These are phyloP conservation scores for Odontamblyopus lacepedii DNA, from an alignment of 2,797 vertebrate species.

Conservation along the genomic window DNA sequence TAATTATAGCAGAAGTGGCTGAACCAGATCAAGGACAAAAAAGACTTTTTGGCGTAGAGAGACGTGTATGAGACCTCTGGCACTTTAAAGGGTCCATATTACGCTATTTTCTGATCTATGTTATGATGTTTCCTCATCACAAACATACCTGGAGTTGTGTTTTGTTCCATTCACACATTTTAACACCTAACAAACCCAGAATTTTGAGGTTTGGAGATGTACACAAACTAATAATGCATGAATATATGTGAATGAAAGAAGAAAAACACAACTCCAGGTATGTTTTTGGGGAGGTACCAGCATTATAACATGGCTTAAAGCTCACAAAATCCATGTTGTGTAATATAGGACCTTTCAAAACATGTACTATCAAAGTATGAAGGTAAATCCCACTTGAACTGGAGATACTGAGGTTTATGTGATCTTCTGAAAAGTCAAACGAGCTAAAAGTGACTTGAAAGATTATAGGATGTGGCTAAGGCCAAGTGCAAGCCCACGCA, in stretches of 20 bases:
- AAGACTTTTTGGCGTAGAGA: slow-evolving; percentile 46
- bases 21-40: slow-evolving; percentile 71
- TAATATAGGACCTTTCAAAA: slow-evolving; percentile 29
- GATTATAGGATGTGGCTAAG: slow-evolving; percentile 40
- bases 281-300: no score
- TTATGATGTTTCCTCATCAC: no score
- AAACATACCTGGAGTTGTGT: no score
- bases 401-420: neutral
- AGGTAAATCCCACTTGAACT: slow-evolving; percentile 5
- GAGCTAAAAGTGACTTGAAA: slow-evolving; percentile 38
- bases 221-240: no score
- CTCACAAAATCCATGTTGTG: no score
- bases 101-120: no score
- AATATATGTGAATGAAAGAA: no score
- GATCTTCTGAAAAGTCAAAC: slow-evolving; percentile 12
- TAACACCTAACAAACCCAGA: no score
- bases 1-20: slow-evolving; percentile 63
- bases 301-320: no score
- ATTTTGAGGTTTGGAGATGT: no score
- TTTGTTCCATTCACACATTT: no score
- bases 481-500: slow-evolving; percentile 55
- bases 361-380: slow-evolving; percentile 12
- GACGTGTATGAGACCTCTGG: slow-evolving; percentile 41
- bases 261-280: no score
- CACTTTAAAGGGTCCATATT: slow-evolving; percentile 29